Evolutionary conservation across 2,797 vertebrate species (phyloP).

Genomic region (Scolopax bukidnonensis): DNA sequence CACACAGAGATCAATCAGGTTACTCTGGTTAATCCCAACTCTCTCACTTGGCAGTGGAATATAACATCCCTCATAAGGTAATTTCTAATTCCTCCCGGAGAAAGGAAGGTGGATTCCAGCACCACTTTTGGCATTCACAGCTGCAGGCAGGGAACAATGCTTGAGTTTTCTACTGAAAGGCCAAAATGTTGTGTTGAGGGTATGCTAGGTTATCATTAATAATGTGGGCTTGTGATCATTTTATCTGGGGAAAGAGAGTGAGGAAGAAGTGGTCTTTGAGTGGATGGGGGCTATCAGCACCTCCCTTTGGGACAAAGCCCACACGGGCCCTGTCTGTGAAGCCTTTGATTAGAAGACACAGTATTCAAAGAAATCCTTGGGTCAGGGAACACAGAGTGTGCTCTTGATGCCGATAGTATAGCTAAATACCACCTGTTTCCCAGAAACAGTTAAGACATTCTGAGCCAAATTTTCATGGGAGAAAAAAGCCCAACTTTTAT

Average conservation of each 20-base stretch:
- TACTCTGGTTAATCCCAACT: slow-evolving; percentile 44
- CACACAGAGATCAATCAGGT: slow-evolving; percentile 60
- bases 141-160: background rate
- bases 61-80: slow-evolving; percentile 7
- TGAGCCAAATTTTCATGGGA: background rate
- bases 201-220: background rate
- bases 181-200: background rate
- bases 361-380: background rate
- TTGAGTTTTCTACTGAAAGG: background rate
- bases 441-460: background rate
- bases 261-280: background rate
- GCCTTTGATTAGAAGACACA: background rate
- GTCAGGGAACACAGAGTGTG: background rate
- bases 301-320: background rate
- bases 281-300: background rate
- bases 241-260: background rate
- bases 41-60: slow-evolving; percentile 44
- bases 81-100: background rate
- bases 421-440: background rate
- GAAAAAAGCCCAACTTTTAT: background rate
- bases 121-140: background rate
- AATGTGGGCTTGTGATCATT: background rate
- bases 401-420: background rate
- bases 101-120: slow-evolving; percentile 25
- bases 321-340: rapidly evolving